Conservation (phyloP, 1,140 invertebrate species). For the Eriosoma lanigerum region DNA sequence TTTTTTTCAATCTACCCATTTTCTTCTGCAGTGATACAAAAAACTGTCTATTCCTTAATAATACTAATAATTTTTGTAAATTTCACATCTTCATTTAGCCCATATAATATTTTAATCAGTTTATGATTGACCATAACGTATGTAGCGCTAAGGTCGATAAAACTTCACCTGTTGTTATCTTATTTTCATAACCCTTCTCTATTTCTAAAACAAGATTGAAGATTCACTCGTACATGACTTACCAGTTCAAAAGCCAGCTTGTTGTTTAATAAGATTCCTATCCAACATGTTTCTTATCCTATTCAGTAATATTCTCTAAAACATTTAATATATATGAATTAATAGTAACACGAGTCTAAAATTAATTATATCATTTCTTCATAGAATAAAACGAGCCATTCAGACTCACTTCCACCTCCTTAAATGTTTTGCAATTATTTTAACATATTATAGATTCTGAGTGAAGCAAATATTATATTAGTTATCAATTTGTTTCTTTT, state of each 20-base stretch:
- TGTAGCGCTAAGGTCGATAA: constrained; percentile 52
- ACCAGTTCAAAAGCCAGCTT: constrained; percentile 50
- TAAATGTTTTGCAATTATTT: too few relatives aligned
- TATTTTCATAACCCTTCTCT: constrained; percentile 50
- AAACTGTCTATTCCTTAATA: constrained; percentile 43
- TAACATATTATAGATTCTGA: too few relatives aligned
- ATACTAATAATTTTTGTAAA: constrained; percentile 35
- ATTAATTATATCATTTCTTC: constrained; percentile 31
- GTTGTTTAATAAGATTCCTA: constrained; percentile 39
- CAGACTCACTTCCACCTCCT: too few relatives aligned
- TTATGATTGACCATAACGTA: constrained; percentile 35
- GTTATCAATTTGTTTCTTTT: too few relatives aligned
- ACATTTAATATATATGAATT: constrained; percentile 52
- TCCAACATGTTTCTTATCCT: constrained; percentile 32
- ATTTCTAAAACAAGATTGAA: constrained; percentile 52
- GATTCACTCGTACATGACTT: constrained; percentile 48
- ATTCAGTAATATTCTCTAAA: constrained; percentile 53
- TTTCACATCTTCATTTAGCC: constrained; percentile 30
- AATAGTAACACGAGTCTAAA: constrained; percentile 52
- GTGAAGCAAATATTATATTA: too few relatives aligned
- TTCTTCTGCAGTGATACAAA: constrained; percentile 36
- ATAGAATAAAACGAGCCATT: too few relatives aligned
- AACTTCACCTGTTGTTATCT: constrained; percentile 49
- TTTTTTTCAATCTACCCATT: not conserved
- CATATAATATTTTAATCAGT: constrained; percentile 38